Base-by-base conservation (phyloP, 2,797 vertebrate genomes). In the Podarcis siculus region DNA sequence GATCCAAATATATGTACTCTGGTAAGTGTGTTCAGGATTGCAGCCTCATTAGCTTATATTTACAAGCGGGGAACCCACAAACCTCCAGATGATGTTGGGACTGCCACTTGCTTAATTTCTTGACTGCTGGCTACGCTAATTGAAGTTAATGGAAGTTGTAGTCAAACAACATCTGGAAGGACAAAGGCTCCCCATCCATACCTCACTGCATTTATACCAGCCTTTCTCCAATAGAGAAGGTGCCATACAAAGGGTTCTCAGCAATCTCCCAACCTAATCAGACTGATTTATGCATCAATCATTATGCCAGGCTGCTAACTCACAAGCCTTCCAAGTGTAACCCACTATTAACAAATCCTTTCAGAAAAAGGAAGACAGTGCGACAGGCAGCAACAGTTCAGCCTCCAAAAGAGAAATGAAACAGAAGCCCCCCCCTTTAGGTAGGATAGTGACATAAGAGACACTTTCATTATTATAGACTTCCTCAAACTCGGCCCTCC, bases 381-480 rank as follows among this genome's bases (percentile, higher is more conserved):
- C 32, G n/a, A n/a, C 23, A 8, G 32, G 15, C 19, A 78, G 15
- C 49, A 32, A n/a, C 4, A 19, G 19, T n/a, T 58, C 21, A 35
- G 15, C 6, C 8, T 83, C 64, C 13, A 55, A 17, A 58, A 71
- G 71, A 39, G 8, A 21, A 67, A 21, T 66, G n/a, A 23, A 2
- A 9, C 25, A 55, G 23, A 55, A 55, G 49, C 49, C 13, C 49
- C 13, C 49, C 49, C 3, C 45, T 15, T 55, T 55, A 55, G 49
- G 49, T 25, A 72, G 23, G 0, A 1, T 0, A 27, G 81, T 78
- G 69, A 32, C 66, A 12, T 10, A 35, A 8, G 3, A 17, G 37
- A 32, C 25, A 23, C 30, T 71, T 35, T 66, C 9, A 13, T 15
- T 4, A 71, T 73, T 61, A 35, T 55, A 55, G 49, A 3, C 49